A percentile compares a stretch with the other conserved stretches of the same genome.
Evolutionary conservation across 2,797 vertebrate species (phyloP).

Genomic region (Morelia viridis): DNA sequence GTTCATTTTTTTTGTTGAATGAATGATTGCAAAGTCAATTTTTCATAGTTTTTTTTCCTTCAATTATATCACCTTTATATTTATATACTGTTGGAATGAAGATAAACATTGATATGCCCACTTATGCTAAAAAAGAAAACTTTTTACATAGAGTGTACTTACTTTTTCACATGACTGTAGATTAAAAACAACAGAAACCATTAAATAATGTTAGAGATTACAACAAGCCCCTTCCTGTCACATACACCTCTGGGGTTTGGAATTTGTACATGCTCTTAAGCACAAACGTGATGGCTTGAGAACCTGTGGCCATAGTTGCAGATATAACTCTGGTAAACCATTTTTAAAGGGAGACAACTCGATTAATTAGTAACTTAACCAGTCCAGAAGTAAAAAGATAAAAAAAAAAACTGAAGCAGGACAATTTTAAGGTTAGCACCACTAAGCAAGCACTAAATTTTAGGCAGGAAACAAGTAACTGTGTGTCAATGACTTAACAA

Average conservation of each 20-base stretch:
- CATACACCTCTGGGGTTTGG: not conserved
- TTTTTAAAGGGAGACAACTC: not conserved
- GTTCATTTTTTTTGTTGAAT: not conserved
- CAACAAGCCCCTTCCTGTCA: not conserved
- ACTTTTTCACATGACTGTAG: not conserved
- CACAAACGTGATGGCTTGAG: not conserved
- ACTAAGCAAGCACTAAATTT: not conserved
- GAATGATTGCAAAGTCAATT: not conserved
- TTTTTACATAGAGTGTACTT: not conserved
- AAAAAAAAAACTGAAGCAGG: not conserved
- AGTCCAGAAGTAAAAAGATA: not conserved
- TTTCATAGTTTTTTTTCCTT: not conserved
- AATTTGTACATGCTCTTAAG: not conserved
- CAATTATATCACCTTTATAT: not conserved
- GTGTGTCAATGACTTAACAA: not conserved
- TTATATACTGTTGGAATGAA: not conserved
- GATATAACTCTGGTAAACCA: not conserved
- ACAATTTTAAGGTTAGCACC: not conserved
- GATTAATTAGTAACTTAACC: constrained; percentile 7
- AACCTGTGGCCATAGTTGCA: not conserved
- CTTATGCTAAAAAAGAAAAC: not conserved
- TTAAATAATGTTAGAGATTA: not conserved
- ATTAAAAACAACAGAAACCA: not conserved
- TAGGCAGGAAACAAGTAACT: not conserved
- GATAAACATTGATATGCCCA: not conserved